Percentiles rank a stretch among this genome's conserved stretches.
Conservation (phyloP, 2,797 vertebrate genomes). For the Onychomys arenicola region DNA sequence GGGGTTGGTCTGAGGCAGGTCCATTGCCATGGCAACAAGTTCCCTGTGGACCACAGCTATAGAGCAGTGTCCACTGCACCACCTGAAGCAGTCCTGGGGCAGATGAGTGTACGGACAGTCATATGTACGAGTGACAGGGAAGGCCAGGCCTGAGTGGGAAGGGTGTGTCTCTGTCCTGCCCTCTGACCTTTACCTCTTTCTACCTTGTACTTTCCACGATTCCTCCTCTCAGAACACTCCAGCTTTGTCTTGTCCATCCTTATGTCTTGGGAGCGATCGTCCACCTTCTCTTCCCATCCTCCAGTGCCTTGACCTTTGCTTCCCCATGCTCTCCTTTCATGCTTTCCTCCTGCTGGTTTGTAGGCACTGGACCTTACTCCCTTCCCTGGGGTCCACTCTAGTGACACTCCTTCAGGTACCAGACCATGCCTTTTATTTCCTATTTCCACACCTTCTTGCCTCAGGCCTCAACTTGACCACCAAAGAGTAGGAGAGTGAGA, state of each 20-base stretch:
- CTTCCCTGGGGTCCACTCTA: not conserved
- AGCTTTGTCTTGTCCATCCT: not conserved
- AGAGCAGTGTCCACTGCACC: fast-evolving
- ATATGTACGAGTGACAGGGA: fast-evolving
- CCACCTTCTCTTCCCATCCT: not conserved
- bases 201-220: not conserved
- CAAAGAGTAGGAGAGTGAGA: not conserved
- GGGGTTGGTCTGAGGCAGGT: not conserved
- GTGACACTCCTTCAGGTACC: not conserved
- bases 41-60: not conserved
- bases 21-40: not conserved
- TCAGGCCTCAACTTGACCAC: not conserved
- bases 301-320: not conserved
- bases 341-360: not conserved
- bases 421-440: not conserved
- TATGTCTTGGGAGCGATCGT: not conserved
- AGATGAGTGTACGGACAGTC: not conserved
- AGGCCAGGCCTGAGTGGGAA: not conserved
- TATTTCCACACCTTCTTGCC: not conserved
- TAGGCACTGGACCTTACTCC: not conserved
- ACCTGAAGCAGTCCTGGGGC: not conserved
- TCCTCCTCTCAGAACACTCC: not conserved
- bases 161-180: not conserved
- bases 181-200: not conserved
- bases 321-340: not conserved